Conservation (phyloP, 2,888 invertebrate genomes). For the Caradrina clavipalpis region DNA sequence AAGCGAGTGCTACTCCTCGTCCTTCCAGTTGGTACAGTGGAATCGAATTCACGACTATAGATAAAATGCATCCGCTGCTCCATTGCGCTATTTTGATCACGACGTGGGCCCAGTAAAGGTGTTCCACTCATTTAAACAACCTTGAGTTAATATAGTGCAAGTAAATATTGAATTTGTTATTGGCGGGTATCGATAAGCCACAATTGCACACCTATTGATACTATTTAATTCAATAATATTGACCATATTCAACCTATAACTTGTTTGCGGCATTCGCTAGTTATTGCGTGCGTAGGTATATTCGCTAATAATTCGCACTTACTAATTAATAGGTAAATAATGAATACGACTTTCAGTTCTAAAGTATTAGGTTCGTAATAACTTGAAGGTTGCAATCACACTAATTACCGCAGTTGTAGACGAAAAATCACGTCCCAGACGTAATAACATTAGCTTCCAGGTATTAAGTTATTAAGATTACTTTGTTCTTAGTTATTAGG, state of each 20-base stretch:
- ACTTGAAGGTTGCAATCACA: neutral
- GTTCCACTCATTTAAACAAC: too few species aligned
- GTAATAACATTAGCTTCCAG: slow-evolving; percentile 16
- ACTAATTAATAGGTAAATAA: neutral
- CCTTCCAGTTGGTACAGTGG: neutral
- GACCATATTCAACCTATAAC: neutral
- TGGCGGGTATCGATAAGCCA: neutral
- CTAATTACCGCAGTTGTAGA: neutral
- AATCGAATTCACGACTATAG: neutral
- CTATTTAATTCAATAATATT: neutral
- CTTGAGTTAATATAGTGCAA: too few species aligned
- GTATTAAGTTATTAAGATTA: slow-evolving; percentile 30
- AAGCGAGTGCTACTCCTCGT: too few species aligned
- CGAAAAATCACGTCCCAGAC: slow-evolving; percentile 8
- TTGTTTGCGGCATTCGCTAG: neutral
- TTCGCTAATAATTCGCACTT: neutral
- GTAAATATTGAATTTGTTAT: slow-evolving; percentile 1
- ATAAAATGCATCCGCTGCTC: neutral
- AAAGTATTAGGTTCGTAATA: neutral
- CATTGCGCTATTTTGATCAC: neutral
- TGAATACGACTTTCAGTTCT: slow-evolving; percentile 1
- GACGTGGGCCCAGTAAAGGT: too few species aligned
- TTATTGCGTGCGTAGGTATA: too few species aligned
- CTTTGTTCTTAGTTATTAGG: slow-evolving; percentile 22
- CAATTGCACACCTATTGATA: neutral